These are phyloP conservation scores for Trissolcus brochymenae DNA, from an alignment of 2,888 invertebrate genomes.

Conservation along the genomic window DNA sequence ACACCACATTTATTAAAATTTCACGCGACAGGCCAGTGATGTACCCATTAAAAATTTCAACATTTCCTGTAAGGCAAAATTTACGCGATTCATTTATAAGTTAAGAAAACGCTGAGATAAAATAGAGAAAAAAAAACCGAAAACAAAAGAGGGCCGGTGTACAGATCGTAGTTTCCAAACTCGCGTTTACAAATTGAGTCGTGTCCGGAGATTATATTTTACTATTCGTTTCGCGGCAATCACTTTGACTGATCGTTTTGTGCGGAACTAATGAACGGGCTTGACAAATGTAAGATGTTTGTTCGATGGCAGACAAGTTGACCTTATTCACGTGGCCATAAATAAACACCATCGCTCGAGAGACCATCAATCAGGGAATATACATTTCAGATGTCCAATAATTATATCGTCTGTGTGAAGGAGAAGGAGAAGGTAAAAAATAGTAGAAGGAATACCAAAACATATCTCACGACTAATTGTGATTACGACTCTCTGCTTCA, in stretches of 20 bases:
- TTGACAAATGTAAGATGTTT: conserved; percentile 7
- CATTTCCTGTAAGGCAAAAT: conserved; percentile 52
- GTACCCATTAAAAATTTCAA: conserved; percentile 59
- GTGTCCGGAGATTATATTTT: conserved; percentile 21
- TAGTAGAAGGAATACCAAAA: conserved; percentile 23
- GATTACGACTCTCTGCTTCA: conserved; percentile 37
- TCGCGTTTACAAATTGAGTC: conserved; percentile 49
- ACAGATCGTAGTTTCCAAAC: conserved; percentile 38
- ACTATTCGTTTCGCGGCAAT: conserved; percentile 24
- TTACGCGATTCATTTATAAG: conserved; percentile 58
- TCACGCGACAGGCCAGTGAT: conserved; percentile 62
- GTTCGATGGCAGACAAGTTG: conserved; percentile 10
- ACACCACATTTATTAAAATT: conserved; percentile 65
- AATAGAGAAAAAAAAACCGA: too few species aligned
- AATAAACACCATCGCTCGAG: conserved; percentile 4
- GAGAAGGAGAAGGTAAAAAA: background rate
- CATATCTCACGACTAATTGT: conserved; percentile 44
- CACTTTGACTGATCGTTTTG: conserved; percentile 1
- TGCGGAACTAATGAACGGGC: conserved; percentile 1
- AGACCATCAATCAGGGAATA: background rate
- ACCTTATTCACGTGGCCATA: conserved; percentile 12
- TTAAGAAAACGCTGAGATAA: conserved; percentile 33
- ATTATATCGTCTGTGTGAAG: background rate
- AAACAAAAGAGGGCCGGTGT: conserved; percentile 7
- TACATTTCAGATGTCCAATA: conserved; percentile 19